Percentiles rank a stretch among this genome's conserved stretches.
Evolutionary conservation across 2,797 vertebrate species (phyloP).

Genomic region (Pangasius macronema): DNA sequence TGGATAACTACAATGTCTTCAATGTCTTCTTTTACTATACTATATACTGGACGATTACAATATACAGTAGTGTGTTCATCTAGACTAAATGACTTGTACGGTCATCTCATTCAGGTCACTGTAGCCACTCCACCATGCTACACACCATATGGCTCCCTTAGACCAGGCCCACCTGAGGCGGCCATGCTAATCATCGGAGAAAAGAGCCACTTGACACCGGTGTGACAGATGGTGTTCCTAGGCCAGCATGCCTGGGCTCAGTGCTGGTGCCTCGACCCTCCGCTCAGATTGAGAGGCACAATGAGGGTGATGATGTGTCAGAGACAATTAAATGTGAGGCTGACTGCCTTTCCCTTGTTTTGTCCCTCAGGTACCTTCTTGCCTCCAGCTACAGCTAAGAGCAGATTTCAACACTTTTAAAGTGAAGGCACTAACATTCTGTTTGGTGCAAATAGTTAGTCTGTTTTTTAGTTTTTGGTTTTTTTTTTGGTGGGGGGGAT

Average conservation of each 20-base stretch:
- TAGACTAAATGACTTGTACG: conserved; percentile 29
- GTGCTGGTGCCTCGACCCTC: conserved; percentile 42
- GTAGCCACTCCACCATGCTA: conserved; percentile 43
- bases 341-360: conserved; percentile 63
- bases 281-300: conserved; percentile 69
- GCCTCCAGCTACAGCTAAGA: conserved; percentile 63
- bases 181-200: conserved; percentile 76
- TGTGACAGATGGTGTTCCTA: conserved; percentile 64
- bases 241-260: conserved; percentile 48
- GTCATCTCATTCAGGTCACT: conserved; percentile 49
- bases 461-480: neutral
- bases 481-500: neutral
- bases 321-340: conserved; percentile 76
- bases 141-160: conserved; percentile 61
- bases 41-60: neutral
- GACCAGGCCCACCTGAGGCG: conserved; percentile 74
- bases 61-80: conserved; percentile 23
- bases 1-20: too few species aligned
- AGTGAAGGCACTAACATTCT: neutral
- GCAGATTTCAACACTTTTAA: conserved; percentile 18
- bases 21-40: neutral
- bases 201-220: conserved; percentile 79
- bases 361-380: conserved; percentile 66
- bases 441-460: neutral
- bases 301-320: conserved; percentile 74